Conservation (phyloP, 2,113 vertebrate species). For the Mellivora capensis region DNA sequence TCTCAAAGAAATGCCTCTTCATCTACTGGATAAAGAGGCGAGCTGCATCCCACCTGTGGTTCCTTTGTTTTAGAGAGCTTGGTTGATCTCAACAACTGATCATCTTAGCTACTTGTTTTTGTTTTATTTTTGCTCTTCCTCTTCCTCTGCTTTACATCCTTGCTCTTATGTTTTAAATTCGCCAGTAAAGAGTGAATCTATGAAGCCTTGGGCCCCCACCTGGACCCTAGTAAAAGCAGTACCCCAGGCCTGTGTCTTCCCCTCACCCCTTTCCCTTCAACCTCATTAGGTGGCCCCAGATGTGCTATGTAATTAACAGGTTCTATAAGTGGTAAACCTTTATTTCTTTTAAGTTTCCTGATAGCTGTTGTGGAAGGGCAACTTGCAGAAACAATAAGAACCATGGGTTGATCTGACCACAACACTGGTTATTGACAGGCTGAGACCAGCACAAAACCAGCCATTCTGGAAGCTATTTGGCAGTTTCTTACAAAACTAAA, state of each 20-base stretch:
- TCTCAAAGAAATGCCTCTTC: not conserved
- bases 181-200: not conserved
- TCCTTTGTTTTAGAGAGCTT: not conserved
- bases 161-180: not conserved
- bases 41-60: not conserved
- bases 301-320: not conserved
- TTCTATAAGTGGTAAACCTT: not conserved
- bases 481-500: not conserved
- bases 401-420: not conserved
- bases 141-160: not conserved
- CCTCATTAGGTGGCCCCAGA: not conserved
- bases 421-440: not conserved
- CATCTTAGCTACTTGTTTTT: not conserved
- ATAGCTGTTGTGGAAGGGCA: not conserved
- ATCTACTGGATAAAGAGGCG: not conserved
- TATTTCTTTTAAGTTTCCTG: not conserved
- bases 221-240: not conserved
- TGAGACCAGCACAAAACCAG: not conserved
- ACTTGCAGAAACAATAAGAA: not conserved
- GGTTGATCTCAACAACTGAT: not conserved
- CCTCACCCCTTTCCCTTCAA: not conserved
- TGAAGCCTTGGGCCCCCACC: not conserved
- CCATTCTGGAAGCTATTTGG: not conserved
- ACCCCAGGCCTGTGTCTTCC: not conserved
- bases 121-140: not conserved